Conservation (phyloP, 2,888 invertebrate genomes). For the Ganaspis brasiliensis region DNA sequence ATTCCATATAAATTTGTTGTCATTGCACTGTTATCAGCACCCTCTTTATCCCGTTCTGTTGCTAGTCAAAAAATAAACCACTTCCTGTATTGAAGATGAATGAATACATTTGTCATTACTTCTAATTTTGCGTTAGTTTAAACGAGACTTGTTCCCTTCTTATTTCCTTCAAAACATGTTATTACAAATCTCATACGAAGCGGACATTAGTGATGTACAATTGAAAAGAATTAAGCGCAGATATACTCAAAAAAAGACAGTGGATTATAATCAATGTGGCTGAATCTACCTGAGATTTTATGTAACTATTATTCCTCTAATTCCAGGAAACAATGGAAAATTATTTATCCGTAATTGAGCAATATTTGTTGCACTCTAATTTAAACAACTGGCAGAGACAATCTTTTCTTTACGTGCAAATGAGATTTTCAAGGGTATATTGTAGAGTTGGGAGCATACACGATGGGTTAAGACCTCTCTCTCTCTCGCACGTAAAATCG, state of each 20-base stretch:
- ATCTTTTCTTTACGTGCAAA: background rate
- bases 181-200: constrained; percentile 18
- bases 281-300: constrained; percentile 16
- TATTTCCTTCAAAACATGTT: constrained; percentile 14
- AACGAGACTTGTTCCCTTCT: constrained; percentile 9
- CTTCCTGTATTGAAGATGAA: background rate
- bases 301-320: constrained; percentile 10
- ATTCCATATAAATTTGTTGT: too few species aligned
- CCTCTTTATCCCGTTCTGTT: too few species aligned
- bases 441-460: background rate
- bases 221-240: constrained; percentile 5
- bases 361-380: constrained; percentile 7
- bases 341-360: background rate
- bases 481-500: constrained; percentile 4
- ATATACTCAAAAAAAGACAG: background rate
- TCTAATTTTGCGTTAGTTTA: background rate
- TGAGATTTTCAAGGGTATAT: constrained; percentile 23
- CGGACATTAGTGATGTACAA: constrained; percentile 2
- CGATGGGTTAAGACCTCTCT: constrained; percentile 14
- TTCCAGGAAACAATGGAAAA: constrained; percentile 3
- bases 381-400: background rate
- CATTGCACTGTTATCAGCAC: too few species aligned
- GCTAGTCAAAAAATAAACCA: too few species aligned
- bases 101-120: too few species aligned
- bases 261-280: background rate